These are phyloP conservation scores for Antennarius striatus DNA, from an alignment of 2,113 vertebrate genomes.

Conservation along the genomic window DNA sequence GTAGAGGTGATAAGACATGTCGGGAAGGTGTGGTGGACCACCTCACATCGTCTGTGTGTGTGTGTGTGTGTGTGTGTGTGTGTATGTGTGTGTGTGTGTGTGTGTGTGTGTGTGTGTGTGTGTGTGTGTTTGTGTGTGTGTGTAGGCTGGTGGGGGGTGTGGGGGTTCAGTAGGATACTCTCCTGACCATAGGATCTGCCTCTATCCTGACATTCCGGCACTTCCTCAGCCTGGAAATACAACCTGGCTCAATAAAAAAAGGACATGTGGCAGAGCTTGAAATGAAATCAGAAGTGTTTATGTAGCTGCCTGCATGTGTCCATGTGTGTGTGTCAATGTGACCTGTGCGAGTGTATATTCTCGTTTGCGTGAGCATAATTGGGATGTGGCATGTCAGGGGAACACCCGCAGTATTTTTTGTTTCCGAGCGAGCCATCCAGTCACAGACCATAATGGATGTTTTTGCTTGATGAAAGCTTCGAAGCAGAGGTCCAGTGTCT, in stretches of 20 bases:
- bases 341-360: constrained; percentile 60
- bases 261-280: constrained; percentile 39
- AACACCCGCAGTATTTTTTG: constrained; percentile 58
- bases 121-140: constrained; percentile 42
- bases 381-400: constrained; percentile 68
- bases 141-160: constrained; percentile 29
- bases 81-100: constrained; percentile 26
- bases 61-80: constrained; percentile 26
- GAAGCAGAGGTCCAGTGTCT: constrained; percentile 73
- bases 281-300: constrained; percentile 53
- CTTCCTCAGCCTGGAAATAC: constrained; percentile 51
- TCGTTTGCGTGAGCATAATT: constrained; percentile 72
- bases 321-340: constrained; percentile 46
- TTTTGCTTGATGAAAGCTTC: constrained; percentile 76
- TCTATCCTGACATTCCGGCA: constrained; percentile 66
- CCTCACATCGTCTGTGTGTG: constrained; percentile 36
- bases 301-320: constrained; percentile 34
- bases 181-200: constrained; percentile 68
- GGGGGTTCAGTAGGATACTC: constrained; percentile 60
- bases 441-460: constrained; percentile 67
- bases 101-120: constrained; percentile 28
- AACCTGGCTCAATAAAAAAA: constrained; percentile 14
- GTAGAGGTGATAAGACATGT: constrained; percentile 59
- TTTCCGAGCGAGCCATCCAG: constrained; percentile 48
- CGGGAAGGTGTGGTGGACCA: constrained; percentile 59